phyloP scores from a whole-genome alignment of 2,113 vertebrate species.

The Montifringilla adamsi region DNA sequence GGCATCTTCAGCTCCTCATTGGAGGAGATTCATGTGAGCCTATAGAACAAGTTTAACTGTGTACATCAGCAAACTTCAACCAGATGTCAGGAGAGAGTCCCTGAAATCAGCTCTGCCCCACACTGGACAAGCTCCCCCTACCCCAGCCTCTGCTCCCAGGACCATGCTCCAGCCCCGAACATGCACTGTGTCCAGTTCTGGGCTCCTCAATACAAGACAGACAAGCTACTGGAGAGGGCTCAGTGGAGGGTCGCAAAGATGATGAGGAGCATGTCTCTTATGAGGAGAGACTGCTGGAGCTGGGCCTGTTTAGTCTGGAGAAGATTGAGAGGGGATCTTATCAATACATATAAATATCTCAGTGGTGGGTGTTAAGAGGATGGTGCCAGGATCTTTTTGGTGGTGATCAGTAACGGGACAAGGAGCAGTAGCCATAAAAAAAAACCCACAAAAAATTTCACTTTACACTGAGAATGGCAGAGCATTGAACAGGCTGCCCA shows the following conservation, averaged over 20 bases:
- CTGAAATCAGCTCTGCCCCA: fast-evolving
- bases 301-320: neutral
- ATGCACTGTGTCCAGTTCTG: neutral
- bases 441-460: neutral
- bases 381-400: neutral
- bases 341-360: neutral
- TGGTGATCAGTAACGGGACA: neutral
- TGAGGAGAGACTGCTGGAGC: neutral
- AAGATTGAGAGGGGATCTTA: neutral
- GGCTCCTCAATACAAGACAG: neutral
- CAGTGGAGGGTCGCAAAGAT: neutral
- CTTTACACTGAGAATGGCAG: neutral
- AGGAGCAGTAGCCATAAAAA: neutral
- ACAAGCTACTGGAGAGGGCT: too few species aligned
- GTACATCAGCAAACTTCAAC: neutral
- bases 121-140: neutral
- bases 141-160: neutral
- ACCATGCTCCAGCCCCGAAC: fast-evolving
- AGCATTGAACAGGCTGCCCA: neutral
- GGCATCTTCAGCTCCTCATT: neutral
- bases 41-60: neutral
- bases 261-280: neutral
- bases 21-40: neutral
- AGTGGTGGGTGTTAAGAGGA: neutral
- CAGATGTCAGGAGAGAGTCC: neutral